phyloP scores from a whole-genome alignment of 2,797 vertebrate species.

The Acropternis orthonyx region DNA sequence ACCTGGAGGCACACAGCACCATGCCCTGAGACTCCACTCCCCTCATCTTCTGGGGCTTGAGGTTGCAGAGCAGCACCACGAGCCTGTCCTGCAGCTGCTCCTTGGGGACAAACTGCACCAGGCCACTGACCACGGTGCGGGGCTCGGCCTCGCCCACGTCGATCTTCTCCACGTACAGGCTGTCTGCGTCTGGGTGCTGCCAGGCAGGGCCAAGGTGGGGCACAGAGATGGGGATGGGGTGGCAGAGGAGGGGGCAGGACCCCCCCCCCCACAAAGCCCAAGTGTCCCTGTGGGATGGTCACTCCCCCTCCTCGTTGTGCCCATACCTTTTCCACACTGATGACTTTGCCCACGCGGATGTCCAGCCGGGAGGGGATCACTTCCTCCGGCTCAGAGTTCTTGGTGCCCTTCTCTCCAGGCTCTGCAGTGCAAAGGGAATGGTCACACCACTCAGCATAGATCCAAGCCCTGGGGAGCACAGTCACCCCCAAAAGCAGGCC shows the following conservation, averaged over 20 bases:
- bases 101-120: conserved; percentile 87
- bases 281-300: not conserved
- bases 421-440: conserved; percentile 72
- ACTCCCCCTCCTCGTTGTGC: not conserved
- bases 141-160: conserved; percentile 90
- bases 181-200: conserved; percentile 94
- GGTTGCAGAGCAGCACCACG: conserved; percentile 92
- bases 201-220: not conserved
- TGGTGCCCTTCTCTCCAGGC: conserved; percentile 75
- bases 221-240: not conserved
- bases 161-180: conserved; percentile 91
- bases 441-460: not conserved
- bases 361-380: conserved; percentile 89
- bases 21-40: conserved; percentile 96
- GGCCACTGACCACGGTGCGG: conserved; percentile 92
- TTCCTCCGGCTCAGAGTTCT: conserved; percentile 79
- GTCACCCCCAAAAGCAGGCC: not conserved
- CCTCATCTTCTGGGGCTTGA: conserved; percentile 97
- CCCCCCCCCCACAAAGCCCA: fast-evolving
- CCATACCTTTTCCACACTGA: conserved; percentile 89
- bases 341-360: conserved; percentile 89
- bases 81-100: conserved; percentile 89
- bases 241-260: not conserved
- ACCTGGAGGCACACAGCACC: conserved; percentile 93
- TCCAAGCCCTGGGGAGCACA: not conserved